These are phyloP conservation scores for Dermochelys coriacea DNA, from an alignment of 2,797 vertebrate species.

Conservation along the genomic window DNA sequence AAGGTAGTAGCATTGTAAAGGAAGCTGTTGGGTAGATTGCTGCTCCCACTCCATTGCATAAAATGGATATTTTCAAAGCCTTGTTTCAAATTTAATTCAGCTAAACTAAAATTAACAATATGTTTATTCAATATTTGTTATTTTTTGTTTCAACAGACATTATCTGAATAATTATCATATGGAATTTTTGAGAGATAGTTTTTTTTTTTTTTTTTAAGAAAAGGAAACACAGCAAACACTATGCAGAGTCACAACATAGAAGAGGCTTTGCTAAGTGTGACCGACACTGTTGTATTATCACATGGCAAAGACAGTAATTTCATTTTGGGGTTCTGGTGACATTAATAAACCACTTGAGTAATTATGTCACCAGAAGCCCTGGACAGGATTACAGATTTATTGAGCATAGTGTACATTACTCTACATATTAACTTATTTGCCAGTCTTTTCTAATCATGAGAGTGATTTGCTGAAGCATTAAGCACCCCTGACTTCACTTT, in stretches of 20 bases:
- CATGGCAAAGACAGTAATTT: not conserved
- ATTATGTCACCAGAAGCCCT: not conserved
- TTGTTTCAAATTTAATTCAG: not conserved
- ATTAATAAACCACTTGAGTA: not conserved
- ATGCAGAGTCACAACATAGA: not conserved
- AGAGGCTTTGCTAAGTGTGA: not conserved
- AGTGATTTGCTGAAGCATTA: not conserved
- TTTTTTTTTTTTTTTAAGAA: not conserved
- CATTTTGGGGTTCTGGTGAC: not conserved
- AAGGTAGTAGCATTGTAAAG: not conserved
- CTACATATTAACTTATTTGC: not conserved
- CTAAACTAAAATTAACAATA: not conserved
- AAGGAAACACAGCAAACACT: rapidly evolving
- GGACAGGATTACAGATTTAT: not conserved
- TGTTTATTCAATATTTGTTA: not conserved
- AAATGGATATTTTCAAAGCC: not conserved
- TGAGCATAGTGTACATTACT: not conserved
- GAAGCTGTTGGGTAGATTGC: not conserved
- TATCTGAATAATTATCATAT: not conserved
- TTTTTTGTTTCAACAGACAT: not conserved
- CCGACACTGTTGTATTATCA: not conserved
- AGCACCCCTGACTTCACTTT: not conserved
- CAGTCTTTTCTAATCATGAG: not conserved
- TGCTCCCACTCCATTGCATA: not conserved
- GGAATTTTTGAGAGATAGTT: not conserved